Percentiles rank a stretch among this genome's conserved stretches.
phyloP scores from a whole-genome alignment of 92 coral and sea anemone genomes.

The Epizoanthus illoricatus region DNA sequence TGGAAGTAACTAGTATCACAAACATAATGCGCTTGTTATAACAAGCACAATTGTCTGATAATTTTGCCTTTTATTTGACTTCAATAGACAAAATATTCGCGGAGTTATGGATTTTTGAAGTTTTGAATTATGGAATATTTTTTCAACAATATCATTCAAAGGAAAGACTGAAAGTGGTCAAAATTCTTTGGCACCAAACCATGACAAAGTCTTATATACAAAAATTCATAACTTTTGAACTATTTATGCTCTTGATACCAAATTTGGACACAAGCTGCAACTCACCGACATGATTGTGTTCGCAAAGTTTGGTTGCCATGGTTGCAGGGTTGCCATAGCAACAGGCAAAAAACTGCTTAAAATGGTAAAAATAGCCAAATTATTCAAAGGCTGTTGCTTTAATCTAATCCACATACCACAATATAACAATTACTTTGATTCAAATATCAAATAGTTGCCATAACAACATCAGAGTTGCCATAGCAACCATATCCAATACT shows the following conservation, averaged over 20 bases:
- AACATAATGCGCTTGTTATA: not conserved
- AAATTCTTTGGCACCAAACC: constrained; percentile 1
- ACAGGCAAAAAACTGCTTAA: constrained; percentile 15
- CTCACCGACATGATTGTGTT: not conserved
- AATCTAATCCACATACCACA: not conserved
- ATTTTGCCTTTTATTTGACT: constrained; percentile 17
- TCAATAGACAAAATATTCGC: constrained; percentile 12
- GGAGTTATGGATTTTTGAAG: constrained; percentile 14
- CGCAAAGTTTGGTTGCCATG: constrained; percentile 5
- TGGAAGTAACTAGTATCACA: not conserved
- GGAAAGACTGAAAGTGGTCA: constrained; percentile 5
- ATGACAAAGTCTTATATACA: not conserved
- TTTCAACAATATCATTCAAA: not conserved
- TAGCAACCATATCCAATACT: not conserved
- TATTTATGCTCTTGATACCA: not conserved
- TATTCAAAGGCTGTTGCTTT: constrained; percentile 3
- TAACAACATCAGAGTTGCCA: not conserved
- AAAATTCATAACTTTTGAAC: constrained; percentile 1
- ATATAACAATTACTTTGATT: not conserved
- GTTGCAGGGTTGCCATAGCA: constrained; percentile 5
- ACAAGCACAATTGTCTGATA: constrained; percentile 11
- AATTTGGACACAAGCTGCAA: constrained; percentile 2
- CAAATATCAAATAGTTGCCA: constrained; percentile 1
- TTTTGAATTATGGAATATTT: constrained; percentile 1
- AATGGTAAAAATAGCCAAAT: constrained; percentile 12